Evolutionary conservation across 2,113 vertebrate genomes (phyloP).

Genomic region (Notarius lentiginosus): DNA sequence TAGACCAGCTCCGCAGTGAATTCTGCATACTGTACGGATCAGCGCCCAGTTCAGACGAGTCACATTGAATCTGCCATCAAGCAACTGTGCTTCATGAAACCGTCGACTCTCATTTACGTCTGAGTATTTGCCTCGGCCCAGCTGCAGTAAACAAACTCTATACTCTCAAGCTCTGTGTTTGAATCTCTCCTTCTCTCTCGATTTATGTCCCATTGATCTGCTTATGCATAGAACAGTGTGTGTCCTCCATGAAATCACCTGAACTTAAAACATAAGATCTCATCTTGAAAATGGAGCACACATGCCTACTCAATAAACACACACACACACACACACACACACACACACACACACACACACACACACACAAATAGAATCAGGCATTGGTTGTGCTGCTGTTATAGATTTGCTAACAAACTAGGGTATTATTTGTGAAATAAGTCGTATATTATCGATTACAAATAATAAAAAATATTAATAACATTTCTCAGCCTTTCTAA

Average conservation of each 20-base stretch:
- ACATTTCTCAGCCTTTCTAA: not conserved
- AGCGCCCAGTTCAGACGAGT: conserved; percentile 97
- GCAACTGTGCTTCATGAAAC: conserved; percentile 96
- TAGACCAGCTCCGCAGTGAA: conserved; percentile 93
- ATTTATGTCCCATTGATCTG: conserved; percentile 10
- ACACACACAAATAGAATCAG: not conserved
- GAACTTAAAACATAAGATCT: conserved; percentile 69
- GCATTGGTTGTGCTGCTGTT: not conserved
- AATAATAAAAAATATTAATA: not conserved
- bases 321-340: not conserved
- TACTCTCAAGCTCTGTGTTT: conserved; percentile 74
- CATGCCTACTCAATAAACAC: not conserved
- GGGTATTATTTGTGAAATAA: not conserved
- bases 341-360: not conserved
- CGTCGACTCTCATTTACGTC: conserved; percentile 97
- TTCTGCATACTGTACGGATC: conserved; percentile 99
- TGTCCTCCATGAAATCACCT: conserved; percentile 64
- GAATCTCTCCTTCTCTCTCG: conserved; percentile 42
- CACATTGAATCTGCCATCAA: conserved; percentile 96
- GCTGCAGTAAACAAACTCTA: conserved; percentile 87
- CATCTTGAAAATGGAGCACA: conserved; percentile 56
- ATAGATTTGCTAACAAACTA: too few relatives aligned
- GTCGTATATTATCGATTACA: not conserved
- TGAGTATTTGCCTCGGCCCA: conserved; percentile 83
- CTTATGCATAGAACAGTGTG: conserved; percentile 70